These are phyloP conservation scores for Cephonodes hylas DNA, from an alignment of 2,888 invertebrate genomes.

Conservation along the genomic window DNA sequence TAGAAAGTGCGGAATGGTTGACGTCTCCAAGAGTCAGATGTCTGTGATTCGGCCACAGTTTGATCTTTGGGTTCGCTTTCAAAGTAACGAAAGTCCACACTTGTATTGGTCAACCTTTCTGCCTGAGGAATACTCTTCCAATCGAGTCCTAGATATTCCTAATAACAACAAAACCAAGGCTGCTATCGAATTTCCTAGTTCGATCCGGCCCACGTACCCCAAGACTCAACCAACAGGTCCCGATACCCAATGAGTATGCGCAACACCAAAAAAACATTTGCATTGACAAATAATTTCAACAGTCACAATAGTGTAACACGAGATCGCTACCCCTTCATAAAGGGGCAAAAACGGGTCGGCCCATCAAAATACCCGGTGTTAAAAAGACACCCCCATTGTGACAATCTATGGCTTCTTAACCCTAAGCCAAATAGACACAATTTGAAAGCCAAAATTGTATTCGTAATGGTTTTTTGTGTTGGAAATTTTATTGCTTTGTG, in stretches of 20 bases:
- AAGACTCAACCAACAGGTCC: no score
- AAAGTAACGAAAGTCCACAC: no score
- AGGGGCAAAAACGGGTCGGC: conserved; percentile 52
- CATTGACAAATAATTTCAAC: conserved; percentile 21
- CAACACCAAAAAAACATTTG: conserved; percentile 10
- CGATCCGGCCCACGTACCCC: no score
- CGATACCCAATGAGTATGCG: neutral
- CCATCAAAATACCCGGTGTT: conserved; percentile 70
- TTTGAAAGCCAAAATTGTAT: conserved; percentile 71
- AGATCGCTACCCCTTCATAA: conserved; percentile 62
- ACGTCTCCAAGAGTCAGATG: no score
- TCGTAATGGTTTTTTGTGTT: conserved; percentile 62
- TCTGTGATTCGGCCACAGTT: no score
- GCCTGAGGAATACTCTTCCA: no score
- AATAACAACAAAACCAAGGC: no score
- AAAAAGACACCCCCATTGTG: conserved; percentile 75
- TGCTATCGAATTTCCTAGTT: no score
- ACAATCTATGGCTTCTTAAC: conserved; percentile 73
- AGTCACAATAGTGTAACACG: conserved; percentile 24
- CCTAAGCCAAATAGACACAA: conserved; percentile 68
- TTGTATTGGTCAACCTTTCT: no score
- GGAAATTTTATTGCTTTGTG: conserved; percentile 41
- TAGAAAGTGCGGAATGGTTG: no score
- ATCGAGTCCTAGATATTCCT: no score
- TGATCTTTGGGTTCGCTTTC: no score